Base-by-base conservation (phyloP, 1,140 invertebrate species). In the Psix sp. region DNA sequence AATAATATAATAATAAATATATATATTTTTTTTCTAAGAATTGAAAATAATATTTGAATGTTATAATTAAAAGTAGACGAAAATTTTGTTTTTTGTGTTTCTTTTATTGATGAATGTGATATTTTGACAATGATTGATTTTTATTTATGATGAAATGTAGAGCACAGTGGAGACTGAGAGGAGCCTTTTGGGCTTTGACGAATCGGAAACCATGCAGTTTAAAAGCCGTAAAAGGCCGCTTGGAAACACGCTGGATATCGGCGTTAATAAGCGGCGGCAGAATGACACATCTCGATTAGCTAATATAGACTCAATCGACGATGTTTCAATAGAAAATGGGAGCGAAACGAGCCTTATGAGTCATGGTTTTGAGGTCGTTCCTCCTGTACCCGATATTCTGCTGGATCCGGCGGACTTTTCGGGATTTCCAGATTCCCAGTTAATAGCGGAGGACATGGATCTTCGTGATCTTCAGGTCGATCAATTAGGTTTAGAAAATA, bases 401-500 rank as follows among this genome's bases (percentile, higher is more conserved):
- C 6, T 63, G 0, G 63, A 75, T 43, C 40, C 66, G 0, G 40
- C 39, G 5, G 68, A 77, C 17, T 71, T 63, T 14, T 21, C 10
- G 7, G 17, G 2, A 0, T 71, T 63, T 20, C 13, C 59, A 10
- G 59, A 71, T 57, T 14, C 67, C 1, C 59, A 57, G 3, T 45
- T 72, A 18, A 57, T 72, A 1, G 20, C 43, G 2, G 57, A 72
- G 17, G 67, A 72, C 5, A 56, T 72, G 35, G 59, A 72, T 46
- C 20, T 81, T 38, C 65, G 51, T 0, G 77, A 79, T 20, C 17
- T 79, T n/a, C 74, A 72, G 21, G 62, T 74, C 5, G 77, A 79
- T 16, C 77, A 56, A 18, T 48, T 79, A 6, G 39, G 49, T 43
- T 73, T 83, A 60, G 77, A 78, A 33, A 65, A 57, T 59, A 80